Conservation (phyloP, 2,888 invertebrate species). For the Diaprepes abbreviatus region DNA sequence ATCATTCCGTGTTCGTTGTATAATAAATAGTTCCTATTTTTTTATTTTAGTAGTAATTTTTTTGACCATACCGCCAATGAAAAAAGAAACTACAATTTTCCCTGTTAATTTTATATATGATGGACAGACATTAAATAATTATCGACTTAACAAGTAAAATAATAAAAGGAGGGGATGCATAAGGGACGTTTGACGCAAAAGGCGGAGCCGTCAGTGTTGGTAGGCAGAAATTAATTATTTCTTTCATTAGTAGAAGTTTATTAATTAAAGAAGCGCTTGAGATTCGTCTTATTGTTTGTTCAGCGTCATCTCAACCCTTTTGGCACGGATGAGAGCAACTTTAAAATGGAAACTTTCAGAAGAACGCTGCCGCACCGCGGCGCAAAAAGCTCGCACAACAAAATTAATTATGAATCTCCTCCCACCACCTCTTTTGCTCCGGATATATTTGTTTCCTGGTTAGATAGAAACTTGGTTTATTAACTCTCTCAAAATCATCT, state of each 20-base stretch:
- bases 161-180: constrained; percentile 27
- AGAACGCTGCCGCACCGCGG: constrained; percentile 56
- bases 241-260: constrained; percentile 70
- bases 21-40: too few relatives aligned
- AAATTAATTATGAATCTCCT: constrained; percentile 67
- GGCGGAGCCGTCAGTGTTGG: constrained; percentile 39
- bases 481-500: constrained; percentile 28
- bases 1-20: too few relatives aligned
- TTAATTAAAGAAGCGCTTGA: constrained; percentile 69
- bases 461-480: constrained; percentile 35
- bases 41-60: too few relatives aligned
- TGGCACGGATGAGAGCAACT: constrained; percentile 65
- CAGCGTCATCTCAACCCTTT: constrained; percentile 68
- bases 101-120: too few relatives aligned
- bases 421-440: constrained; percentile 18
- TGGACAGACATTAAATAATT: constrained; percentile 7
- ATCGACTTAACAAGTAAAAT: constrained; percentile 31
- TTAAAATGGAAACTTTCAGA: constrained; percentile 67
- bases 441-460: constrained; percentile 38
- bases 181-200: constrained; percentile 14
- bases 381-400: constrained; percentile 62
- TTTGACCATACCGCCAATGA: too few relatives aligned
- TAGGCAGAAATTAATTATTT: constrained; percentile 69
- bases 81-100: too few relatives aligned
- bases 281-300: constrained; percentile 67